Evolutionary conservation across 1,140 invertebrate species (phyloP).

Genomic region (Papilio helenus): DNA sequence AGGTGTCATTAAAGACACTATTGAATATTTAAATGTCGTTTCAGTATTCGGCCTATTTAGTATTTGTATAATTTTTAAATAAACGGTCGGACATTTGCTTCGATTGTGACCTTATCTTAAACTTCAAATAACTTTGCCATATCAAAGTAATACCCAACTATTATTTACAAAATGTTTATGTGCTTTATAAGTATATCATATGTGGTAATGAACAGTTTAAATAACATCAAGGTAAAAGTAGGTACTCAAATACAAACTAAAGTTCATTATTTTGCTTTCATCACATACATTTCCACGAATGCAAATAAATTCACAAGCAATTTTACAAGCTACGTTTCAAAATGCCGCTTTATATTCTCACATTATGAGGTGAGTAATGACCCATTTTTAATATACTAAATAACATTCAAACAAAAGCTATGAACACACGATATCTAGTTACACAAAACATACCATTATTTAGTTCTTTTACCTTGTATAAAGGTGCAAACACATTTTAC

Average conservation of each 20-base stretch:
- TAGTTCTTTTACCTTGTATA: neutral
- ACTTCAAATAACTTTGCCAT: too few species aligned
- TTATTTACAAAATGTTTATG: too few species aligned
- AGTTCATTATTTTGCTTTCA: constrained; percentile 1
- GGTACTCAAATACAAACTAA: neutral
- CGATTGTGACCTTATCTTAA: too few species aligned
- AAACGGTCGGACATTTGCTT: too few species aligned
- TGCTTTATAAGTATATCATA: too few species aligned
- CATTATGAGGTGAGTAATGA: constrained; percentile 35
- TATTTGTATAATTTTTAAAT: too few species aligned
- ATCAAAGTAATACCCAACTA: too few species aligned
- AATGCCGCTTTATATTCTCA: constrained; percentile 27
- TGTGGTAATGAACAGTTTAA: too few species aligned
- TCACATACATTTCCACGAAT: neutral
- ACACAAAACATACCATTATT: neutral
- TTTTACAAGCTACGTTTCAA: constrained; percentile 26
- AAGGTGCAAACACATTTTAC: neutral
- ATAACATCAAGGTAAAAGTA: too few species aligned
- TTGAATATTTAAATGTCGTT: too few species aligned
- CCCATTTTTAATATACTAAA: constrained; percentile 36
- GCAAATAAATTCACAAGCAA: neutral
- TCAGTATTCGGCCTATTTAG: too few species aligned
- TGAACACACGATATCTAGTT: constrained; percentile 8
- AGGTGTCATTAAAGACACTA: too few species aligned
- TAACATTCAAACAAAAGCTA: constrained; percentile 31